Percentiles rank a stretch among this genome's conserved stretches.
phyloP scores from a whole-genome alignment of 2,797 vertebrate genomes.

The Heliangelus exortis region DNA sequence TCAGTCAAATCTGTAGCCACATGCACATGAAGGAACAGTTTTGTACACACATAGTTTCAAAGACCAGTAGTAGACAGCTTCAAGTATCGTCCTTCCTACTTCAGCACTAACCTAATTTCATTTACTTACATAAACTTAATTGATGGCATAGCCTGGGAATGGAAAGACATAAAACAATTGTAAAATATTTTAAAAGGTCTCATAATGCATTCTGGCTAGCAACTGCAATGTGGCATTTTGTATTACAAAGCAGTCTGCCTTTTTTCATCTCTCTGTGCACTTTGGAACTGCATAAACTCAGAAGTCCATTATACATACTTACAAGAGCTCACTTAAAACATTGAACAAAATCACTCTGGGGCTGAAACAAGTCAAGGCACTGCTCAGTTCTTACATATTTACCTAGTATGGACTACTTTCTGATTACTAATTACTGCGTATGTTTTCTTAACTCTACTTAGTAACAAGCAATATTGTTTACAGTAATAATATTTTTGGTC shows the following conservation, averaged over 20 bases:
- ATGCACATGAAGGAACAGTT: background rate
- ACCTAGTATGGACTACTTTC: background rate
- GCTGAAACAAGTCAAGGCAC: conserved; percentile 14
- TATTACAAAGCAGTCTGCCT: background rate
- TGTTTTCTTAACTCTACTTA: background rate
- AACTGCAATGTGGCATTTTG: background rate
- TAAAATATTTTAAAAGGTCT: conserved; percentile 25
- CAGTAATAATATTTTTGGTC: background rate
- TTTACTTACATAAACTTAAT: conserved; percentile 19
- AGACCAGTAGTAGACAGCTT: conserved; percentile 12
- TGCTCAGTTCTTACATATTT: background rate
- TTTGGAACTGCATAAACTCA: background rate
- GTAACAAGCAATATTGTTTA: background rate
- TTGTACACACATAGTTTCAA: conserved; percentile 46
- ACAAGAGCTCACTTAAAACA: conserved; percentile 28
- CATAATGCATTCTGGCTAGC: background rate
- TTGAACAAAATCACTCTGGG: conserved; percentile 2
- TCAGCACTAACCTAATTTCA: background rate
- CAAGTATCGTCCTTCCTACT: background rate
- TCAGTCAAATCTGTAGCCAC: background rate
- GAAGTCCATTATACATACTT: background rate
- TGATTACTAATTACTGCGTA: background rate
- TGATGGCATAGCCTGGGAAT: conserved; percentile 18
- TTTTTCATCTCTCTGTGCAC: conserved; percentile 16
- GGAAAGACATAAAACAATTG: conserved; percentile 46